Evolutionary conservation across 2,113 vertebrate genomes (phyloP).

Genomic region (Zosterops pallidus): DNA sequence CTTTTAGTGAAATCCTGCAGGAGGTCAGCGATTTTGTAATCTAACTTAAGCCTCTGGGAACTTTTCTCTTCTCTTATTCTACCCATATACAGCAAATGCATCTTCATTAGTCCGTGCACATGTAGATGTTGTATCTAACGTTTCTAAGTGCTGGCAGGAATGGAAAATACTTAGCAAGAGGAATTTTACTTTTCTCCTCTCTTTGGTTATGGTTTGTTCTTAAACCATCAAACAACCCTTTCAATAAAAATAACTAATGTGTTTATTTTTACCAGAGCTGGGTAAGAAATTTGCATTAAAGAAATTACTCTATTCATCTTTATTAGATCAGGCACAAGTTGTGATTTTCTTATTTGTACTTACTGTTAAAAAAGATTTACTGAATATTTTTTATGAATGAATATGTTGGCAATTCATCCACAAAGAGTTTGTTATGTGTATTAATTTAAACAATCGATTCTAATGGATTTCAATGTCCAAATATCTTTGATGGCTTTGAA

Average conservation of each 20-base stretch:
- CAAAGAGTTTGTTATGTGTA: neutral
- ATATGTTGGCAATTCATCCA: neutral
- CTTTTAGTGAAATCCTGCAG: neutral
- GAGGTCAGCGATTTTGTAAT: neutral
- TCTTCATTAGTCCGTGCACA: neutral
- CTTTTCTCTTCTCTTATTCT: neutral
- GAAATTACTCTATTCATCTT: conserved; percentile 58
- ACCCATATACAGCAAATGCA: neutral
- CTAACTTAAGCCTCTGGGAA: neutral
- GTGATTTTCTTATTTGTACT: conserved; percentile 46
- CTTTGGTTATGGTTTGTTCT: conserved; percentile 15
- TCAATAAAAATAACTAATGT: conserved; percentile 55
- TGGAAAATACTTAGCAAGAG: conserved; percentile 8
- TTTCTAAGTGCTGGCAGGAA: neutral
- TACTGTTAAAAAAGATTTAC: conserved; percentile 43
- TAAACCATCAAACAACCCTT: neutral
- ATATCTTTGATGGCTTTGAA: neutral
- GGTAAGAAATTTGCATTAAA: conserved; percentile 59
- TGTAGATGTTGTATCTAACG: neutral
- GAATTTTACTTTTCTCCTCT: conserved; percentile 7
- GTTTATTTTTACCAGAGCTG: conserved; percentile 49
- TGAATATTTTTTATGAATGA: conserved; percentile 47
- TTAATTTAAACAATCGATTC: neutral
- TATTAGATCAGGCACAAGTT: conserved; percentile 45
- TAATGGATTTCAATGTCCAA: neutral